Base-by-base conservation (phyloP, 1,140 invertebrate species). In the Portunus trituberculatus region DNA sequence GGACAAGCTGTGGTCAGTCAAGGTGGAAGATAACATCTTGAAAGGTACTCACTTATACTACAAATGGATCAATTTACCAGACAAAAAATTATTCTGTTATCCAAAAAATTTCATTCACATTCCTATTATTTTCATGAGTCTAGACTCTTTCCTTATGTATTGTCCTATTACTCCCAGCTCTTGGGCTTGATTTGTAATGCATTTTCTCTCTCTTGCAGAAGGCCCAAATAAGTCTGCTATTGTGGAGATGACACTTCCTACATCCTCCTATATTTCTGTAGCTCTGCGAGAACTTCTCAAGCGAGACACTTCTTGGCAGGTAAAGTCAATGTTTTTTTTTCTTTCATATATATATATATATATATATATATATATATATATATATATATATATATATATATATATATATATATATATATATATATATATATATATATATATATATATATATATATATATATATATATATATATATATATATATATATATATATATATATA, bases 161-260 rank as follows among this genome's bases (percentile, higher is more conserved):
- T 0, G 52, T 20, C 20, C 20, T 20, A 52, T 39, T 39, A 6
- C 39, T 39, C 39, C 39, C 39, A 39, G 39, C 1, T 39, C 39
- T 39, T 39, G 39, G 39, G 39, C 39, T 39, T 39, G 39, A 39
- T 39, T 39, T 39, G 39, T 39, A 39, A 39, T 39, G 39, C 39
- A 39, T 59, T 59, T 76, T 25, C 25, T 20, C n/a, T 25, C 25
- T 12, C 4, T n/a, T 91, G 10, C 84, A 93, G 92, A 93, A 16
- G 92, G 92, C 32, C 84, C 92, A 8, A 87, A 59, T 31, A 86
- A 59, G 59, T 39, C 92, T 29, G 83, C 45, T 52, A 93, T 93
- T 67, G 84, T 93, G 46, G 92, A 93, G 45, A 86, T 93, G 92
- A 93, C 92, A 14, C 76, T 93, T 46, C 92, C 92, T 28, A 87